phyloP scores from a whole-genome alignment of 2,888 invertebrate species.

The Alentia gelatinosa region DNA sequence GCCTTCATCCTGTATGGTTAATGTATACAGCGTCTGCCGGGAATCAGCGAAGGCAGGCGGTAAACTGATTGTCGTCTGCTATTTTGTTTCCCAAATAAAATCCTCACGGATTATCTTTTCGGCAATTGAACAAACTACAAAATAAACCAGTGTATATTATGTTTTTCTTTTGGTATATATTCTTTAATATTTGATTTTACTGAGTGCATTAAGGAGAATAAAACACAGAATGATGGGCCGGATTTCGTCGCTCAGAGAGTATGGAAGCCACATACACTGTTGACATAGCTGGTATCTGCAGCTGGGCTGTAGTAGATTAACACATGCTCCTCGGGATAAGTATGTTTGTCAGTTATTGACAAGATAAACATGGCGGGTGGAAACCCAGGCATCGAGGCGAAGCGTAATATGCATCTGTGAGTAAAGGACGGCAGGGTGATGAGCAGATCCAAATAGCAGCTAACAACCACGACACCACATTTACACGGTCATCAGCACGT shows the following conservation, averaged over 20 bases:
- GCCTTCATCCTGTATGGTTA: neutral
- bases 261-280: neutral
- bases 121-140: neutral
- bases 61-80: neutral
- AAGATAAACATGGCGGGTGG: neutral
- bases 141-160: too few relatives aligned
- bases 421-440: too few relatives aligned
- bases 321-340: neutral
- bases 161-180: neutral
- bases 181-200: too few relatives aligned
- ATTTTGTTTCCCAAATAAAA: neutral
- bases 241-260: neutral
- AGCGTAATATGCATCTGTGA: neutral
- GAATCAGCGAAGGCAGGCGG: neutral
- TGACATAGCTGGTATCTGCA: neutral
- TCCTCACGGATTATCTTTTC: neutral
- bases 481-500: too few relatives aligned
- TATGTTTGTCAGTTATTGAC: neutral
- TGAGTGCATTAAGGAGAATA: neutral
- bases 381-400: neutral
- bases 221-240: neutral
- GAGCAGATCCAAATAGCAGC: too few relatives aligned
- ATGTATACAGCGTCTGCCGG: neutral
- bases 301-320: neutral
- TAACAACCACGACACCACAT: neutral